Evolutionary conservation across 1,140 invertebrate genomes (phyloP).

Genomic region (Apis mellifera): DNA sequence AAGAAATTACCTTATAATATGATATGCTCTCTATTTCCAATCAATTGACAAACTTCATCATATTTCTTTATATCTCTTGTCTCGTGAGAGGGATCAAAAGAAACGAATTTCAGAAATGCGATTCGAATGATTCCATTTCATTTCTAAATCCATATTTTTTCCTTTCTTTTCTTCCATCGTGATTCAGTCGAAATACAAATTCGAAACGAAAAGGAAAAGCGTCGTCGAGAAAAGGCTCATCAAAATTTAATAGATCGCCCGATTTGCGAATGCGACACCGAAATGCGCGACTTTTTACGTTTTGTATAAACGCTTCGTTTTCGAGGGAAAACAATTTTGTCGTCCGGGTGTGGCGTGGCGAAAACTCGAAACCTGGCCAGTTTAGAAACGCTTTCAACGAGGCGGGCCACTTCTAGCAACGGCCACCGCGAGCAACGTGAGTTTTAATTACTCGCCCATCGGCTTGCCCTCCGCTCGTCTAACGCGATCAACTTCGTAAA

Average conservation of each 20-base stretch:
- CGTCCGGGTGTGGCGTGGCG: constrained; percentile 24
- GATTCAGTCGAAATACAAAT: constrained; percentile 15
- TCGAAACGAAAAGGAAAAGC: too few relatives aligned
- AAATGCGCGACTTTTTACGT: constrained; percentile 59
- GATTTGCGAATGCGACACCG: constrained; percentile 49
- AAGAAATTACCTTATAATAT: too few relatives aligned
- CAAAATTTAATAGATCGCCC: constrained; percentile 75
- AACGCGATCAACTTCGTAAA: constrained; percentile 26
- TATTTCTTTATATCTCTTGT: neutral
- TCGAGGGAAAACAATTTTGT: constrained; percentile 75
- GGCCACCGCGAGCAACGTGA: neutral
- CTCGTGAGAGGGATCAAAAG: neutral
- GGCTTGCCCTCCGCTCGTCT: constrained; percentile 4
- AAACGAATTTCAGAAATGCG: too few relatives aligned
- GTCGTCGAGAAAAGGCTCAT: constrained; percentile 67
- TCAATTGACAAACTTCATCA: too few relatives aligned
- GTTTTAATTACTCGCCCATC: constrained; percentile 28
- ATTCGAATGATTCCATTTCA: neutral
- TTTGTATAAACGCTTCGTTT: constrained; percentile 72
- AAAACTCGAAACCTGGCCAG: constrained; percentile 40
- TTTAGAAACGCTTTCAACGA: constrained; percentile 28
- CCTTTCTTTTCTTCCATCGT: constrained; percentile 7
- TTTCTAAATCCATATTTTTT: neutral
- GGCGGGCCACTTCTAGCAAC: constrained; percentile 15
- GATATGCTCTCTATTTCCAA: too few relatives aligned